phyloP scores from a whole-genome alignment of 1,140 invertebrate species.

The Saccostrea cuccullata region DNA sequence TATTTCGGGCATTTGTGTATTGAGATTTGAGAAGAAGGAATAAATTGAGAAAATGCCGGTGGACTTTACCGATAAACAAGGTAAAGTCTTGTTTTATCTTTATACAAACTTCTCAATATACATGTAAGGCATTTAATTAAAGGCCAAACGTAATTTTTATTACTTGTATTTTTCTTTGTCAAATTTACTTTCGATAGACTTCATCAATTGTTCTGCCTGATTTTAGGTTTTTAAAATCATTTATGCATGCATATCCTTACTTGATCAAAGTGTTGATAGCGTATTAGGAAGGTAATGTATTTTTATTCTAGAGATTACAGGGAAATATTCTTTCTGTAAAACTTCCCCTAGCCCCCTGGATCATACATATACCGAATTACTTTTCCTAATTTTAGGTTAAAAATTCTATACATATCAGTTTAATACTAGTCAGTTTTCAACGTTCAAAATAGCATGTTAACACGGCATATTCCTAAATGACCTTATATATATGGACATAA shows the following conservation, averaged over 20 bases:
- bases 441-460: no score
- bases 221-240: background rate
- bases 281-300: no score
- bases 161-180: background rate
- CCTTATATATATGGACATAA: no score
- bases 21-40: background rate
- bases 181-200: background rate
- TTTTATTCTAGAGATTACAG: no score
- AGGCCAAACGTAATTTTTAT: background rate
- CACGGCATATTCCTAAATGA: no score
- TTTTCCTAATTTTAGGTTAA: background rate
- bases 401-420: background rate
- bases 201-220: no score
- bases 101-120: background rate
- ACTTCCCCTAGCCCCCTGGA: no score
- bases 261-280: background rate
- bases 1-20: slow-evolving; percentile 1
- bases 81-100: background rate
- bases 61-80: background rate
- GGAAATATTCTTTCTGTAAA: no score
- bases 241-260: background rate
- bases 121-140: background rate
- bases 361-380: background rate
- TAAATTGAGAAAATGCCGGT: background rate
- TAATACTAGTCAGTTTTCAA: no score